Evolutionary conservation across 2,797 vertebrate species (phyloP).

Genomic region (Enteromius trimaculatus): DNA sequence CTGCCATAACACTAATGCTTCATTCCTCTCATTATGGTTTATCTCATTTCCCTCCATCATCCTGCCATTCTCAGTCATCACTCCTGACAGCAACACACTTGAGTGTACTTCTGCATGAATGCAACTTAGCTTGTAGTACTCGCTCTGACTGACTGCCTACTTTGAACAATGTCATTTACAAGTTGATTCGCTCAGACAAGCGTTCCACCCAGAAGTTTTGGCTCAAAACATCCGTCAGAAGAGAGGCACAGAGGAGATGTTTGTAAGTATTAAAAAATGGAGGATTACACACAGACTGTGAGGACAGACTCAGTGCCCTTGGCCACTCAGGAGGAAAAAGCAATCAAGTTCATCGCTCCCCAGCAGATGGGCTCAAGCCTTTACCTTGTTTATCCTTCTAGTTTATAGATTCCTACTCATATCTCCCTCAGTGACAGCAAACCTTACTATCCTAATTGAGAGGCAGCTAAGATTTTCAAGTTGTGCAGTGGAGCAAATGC

Average conservation of each 20-base stretch:
- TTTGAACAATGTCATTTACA: slow-evolving; percentile 42
- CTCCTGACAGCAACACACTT: slow-evolving; percentile 38
- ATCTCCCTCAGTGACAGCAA: slow-evolving; percentile 39
- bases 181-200: slow-evolving; percentile 38
- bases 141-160: slow-evolving; percentile 38
- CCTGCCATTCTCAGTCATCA: slow-evolving; percentile 21
- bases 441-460: slow-evolving; percentile 33
- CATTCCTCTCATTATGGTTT: slow-evolving; percentile 27
- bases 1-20: slow-evolving; percentile 29
- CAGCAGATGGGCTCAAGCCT: slow-evolving; percentile 37
- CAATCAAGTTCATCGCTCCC: slow-evolving; percentile 51
- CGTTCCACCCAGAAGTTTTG: slow-evolving; percentile 35
- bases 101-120: slow-evolving; percentile 39
- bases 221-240: slow-evolving; percentile 23
- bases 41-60: slow-evolving; percentile 39
- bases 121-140: slow-evolving; percentile 33
- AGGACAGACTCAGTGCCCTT: slow-evolving; percentile 22
- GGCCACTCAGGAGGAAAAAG: slow-evolving; percentile 46
- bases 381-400: slow-evolving; percentile 44
- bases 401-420: slow-evolving; percentile 43
- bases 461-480: slow-evolving; percentile 28
- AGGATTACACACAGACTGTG: slow-evolving; percentile 44
- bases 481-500: slow-evolving; percentile 23
- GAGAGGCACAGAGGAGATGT: slow-evolving; percentile 7
- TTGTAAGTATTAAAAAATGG: slow-evolving; percentile 37